Evolutionary conservation across 2,113 vertebrate genomes (phyloP).

Genomic region (Notarius lentiginosus): DNA sequence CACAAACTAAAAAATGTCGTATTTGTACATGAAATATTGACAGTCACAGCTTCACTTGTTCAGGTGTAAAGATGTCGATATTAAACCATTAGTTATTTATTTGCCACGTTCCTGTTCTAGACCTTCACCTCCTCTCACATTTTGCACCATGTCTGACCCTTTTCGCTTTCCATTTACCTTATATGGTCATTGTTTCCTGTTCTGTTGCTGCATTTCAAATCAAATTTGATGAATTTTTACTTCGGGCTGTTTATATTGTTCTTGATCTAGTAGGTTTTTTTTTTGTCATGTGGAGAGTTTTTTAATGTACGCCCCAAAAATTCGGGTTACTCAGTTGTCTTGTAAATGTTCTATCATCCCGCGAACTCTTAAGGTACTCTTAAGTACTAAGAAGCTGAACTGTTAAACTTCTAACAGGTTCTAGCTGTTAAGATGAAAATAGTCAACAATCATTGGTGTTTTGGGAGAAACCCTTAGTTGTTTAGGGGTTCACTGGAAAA

Average conservation of each 20-base stretch:
- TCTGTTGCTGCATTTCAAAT: not conserved
- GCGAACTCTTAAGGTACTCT: not conserved
- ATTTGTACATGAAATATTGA: not conserved
- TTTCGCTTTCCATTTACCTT: not conserved
- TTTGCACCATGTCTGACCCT: not conserved
- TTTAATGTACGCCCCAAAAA: no score
- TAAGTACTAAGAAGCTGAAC: no score
- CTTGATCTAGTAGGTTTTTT: no score
- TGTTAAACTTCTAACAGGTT: not conserved
- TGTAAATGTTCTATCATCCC: not conserved
- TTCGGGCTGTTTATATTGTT: not conserved
- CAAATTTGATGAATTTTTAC: not conserved
- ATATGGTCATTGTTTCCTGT: not conserved
- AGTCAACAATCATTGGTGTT: not conserved
- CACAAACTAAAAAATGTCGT: not conserved
- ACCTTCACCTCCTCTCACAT: not conserved
- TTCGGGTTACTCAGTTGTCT: not conserved
- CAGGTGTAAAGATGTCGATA: no score
- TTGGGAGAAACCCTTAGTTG: not conserved
- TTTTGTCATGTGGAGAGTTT: no score
- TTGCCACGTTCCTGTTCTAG: not conserved
- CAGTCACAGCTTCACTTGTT: not conserved
- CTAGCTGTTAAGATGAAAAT: not conserved
- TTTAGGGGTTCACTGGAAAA: not conserved
- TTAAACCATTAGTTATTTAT: no score